phyloP scores from a whole-genome alignment of 1,140 invertebrate genomes.

The Megathymus violae region DNA sequence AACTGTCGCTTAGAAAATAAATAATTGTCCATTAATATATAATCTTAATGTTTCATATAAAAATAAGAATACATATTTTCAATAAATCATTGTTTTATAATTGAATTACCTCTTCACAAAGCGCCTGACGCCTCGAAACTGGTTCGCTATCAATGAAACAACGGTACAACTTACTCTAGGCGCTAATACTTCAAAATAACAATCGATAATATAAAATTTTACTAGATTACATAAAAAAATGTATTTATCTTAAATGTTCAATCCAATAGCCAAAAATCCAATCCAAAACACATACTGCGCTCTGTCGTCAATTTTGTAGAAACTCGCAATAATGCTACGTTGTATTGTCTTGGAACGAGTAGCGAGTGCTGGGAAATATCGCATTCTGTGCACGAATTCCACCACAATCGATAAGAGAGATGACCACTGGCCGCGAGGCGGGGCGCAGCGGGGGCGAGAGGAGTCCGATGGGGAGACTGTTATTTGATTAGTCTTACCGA shows the following conservation, averaged over 20 bases:
- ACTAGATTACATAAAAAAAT: neutral
- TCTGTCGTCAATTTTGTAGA: constrained; percentile 2
- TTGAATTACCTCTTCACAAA: no score
- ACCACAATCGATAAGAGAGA: constrained; percentile 84
- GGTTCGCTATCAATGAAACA: no score
- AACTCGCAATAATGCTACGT: constrained; percentile 30
- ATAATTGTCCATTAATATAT: no score
- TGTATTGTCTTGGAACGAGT: constrained; percentile 52
- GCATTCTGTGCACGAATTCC: constrained; percentile 83
- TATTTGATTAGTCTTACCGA: constrained; percentile 84
- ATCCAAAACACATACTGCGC: neutral
- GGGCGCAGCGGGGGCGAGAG: constrained; percentile 51
- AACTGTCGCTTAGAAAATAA: no score
- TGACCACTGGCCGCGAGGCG: constrained; percentile 79
- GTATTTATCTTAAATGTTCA: constrained; percentile 1
- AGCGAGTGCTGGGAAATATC: constrained; percentile 75
- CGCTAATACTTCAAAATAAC: no score
- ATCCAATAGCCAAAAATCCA: neutral
- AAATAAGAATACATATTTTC: no score
- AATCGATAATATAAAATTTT: neutral
- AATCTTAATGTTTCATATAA: no score
- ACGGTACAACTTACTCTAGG: no score
- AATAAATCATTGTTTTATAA: no score
- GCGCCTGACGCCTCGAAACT: neutral
- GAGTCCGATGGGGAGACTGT: constrained; percentile 75